Conservation (phyloP, 2,113 vertebrate genomes). For the Alectura lathami region DNA sequence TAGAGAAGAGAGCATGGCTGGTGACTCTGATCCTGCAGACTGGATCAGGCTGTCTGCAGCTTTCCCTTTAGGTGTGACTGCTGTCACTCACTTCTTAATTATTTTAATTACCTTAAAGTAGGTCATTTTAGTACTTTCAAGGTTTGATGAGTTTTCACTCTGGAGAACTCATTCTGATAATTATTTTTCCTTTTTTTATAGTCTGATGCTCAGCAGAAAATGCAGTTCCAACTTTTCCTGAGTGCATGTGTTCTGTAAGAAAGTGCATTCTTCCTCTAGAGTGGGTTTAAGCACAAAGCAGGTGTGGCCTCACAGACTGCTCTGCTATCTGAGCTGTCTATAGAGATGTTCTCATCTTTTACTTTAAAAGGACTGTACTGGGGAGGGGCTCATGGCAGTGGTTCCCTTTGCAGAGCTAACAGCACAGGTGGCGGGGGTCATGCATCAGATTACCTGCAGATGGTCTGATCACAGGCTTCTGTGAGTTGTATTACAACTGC, state of each 20-base stretch:
- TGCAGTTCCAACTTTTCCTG: not conserved
- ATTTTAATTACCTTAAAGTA: not conserved
- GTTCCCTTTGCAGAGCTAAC: not conserved
- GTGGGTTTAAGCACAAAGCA: not conserved
- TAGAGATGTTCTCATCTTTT: not conserved
- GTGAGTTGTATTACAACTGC: not conserved
- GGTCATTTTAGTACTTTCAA: not conserved
- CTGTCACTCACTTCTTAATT: not conserved
- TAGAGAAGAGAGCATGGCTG: not conserved
- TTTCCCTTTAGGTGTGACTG: not conserved
- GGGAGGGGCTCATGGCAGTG: not conserved
- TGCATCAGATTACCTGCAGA: slow-evolving; percentile 24
- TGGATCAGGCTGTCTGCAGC: not conserved
- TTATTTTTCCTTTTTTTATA: not conserved
- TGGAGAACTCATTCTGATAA: not conserved
- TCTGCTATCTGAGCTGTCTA: not conserved
- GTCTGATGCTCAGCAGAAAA: not conserved
- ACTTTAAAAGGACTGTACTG: not conserved
- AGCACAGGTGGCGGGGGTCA: not conserved
- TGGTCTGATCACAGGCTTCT: slow-evolving; percentile 15
- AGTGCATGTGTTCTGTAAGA: not conserved
- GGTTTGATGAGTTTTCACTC: not conserved
- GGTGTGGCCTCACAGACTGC: not conserved
- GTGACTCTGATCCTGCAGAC: not conserved
- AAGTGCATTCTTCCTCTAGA: not conserved